These are phyloP conservation scores for Harpalus rubripes DNA, from an alignment of 2,888 invertebrate genomes.

Conservation along the genomic window DNA sequence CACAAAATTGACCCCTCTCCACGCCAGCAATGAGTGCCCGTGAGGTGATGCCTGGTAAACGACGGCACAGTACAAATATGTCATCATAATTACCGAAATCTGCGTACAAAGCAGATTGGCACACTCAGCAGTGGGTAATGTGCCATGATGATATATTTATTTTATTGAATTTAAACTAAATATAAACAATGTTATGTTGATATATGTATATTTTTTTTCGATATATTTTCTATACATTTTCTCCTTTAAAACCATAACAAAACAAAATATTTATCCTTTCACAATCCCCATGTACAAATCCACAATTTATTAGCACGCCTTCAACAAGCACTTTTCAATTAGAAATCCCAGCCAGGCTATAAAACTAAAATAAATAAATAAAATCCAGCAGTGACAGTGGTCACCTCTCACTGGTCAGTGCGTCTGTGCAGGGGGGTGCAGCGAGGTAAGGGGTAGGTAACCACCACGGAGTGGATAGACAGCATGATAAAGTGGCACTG, in stretches of 20 bases:
- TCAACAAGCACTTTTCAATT: slow-evolving; percentile 42
- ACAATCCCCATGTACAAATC: not conserved
- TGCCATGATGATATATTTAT: no score
- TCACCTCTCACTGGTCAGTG: not conserved
- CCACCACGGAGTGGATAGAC: slow-evolving; percentile 42
- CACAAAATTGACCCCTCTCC: no score
- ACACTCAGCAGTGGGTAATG: no score
- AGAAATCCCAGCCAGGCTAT: slow-evolving; percentile 18
- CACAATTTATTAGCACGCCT: slow-evolving; percentile 9
- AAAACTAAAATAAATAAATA: slow-evolving; percentile 49
- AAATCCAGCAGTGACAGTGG: slow-evolving; percentile 45
- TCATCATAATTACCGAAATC: no score
- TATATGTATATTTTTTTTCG: not conserved
- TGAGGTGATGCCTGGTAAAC: no score
- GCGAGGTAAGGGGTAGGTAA: not conserved
- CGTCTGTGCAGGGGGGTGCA: not conserved
- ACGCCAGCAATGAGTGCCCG: no score
- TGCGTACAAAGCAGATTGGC: no score
- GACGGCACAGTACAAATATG: no score
- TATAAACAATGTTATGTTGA: no score
- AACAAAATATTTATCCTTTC: not conserved
- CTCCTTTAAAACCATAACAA: not conserved
- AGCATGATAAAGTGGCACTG: slow-evolving; percentile 57
- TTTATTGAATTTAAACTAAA: no score
- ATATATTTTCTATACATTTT: not conserved